Percentiles rank a stretch among this genome's conserved stretches.
phyloP scores from a whole-genome alignment of 2,797 vertebrate genomes.

The Pseudocheirus occidentalis region DNA sequence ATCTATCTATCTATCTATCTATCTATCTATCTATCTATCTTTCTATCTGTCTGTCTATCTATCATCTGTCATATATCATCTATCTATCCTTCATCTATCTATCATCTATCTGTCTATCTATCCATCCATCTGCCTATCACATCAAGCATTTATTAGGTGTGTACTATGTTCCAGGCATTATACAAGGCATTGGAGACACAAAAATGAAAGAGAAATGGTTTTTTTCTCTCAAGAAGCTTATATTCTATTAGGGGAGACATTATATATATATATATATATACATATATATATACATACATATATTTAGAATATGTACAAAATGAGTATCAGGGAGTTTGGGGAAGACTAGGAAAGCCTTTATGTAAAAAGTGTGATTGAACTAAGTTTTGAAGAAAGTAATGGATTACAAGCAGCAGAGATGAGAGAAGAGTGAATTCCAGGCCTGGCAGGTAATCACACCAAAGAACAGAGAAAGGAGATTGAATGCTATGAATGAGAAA shows the following conservation, averaged over 20 bases:
- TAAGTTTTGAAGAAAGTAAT: background rate
- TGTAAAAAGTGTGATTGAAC: background rate
- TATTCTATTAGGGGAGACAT: background rate
- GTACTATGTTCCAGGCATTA: background rate
- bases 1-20: too few relatives aligned
- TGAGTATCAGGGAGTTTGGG: background rate
- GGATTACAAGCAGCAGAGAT: background rate
- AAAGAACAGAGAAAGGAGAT: background rate
- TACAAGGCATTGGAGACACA: background rate
- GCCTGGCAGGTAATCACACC: background rate
- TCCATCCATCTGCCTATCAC: background rate
- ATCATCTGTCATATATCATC: too few relatives aligned
- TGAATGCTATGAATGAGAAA: background rate
- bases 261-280: background rate
- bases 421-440: background rate
- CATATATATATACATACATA: background rate
- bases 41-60: too few relatives aligned
- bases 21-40: too few relatives aligned
- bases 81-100: too few relatives aligned
- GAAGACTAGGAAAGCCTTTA: background rate
- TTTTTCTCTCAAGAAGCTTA: background rate
- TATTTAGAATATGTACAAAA: background rate
- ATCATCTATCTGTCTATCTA: background rate
- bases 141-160: background rate
- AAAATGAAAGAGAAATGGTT: background rate